Evolutionary conservation across 2,888 invertebrate genomes (phyloP).

Genomic region (Formica aserva): DNA sequence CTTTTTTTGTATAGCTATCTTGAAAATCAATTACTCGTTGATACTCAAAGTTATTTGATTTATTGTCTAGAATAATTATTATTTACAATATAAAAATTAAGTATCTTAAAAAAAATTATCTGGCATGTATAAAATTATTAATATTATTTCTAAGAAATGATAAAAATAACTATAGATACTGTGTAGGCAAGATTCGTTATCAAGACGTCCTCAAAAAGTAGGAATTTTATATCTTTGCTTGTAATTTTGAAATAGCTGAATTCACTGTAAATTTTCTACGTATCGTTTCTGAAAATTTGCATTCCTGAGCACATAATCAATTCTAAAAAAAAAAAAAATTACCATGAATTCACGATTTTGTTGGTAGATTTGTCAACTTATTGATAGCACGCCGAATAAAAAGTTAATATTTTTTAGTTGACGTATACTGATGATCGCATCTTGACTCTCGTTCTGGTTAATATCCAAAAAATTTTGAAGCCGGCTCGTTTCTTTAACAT

Average conservation of each 20-base stretch:
- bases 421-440: constrained; percentile 68
- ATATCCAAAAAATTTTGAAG: constrained; percentile 76
- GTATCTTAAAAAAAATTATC: background rate
- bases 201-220: background rate
- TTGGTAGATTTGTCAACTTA: constrained; percentile 79
- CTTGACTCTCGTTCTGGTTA: constrained; percentile 69
- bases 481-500: constrained; percentile 71
- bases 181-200: background rate
- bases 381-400: constrained; percentile 63
- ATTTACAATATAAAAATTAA: background rate
- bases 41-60: background rate
- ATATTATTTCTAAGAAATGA: background rate
- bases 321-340: constrained; percentile 54
- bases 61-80: background rate
- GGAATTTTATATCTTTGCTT: background rate
- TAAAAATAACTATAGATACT: background rate
- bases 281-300: background rate
- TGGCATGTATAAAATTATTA: background rate
- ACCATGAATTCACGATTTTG: constrained; percentile 68
- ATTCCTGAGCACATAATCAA: background rate
- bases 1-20: background rate
- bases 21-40: background rate
- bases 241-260: background rate
- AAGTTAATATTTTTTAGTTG: constrained; percentile 70
- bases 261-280: background rate